Base-by-base conservation (phyloP, 2,113 vertebrate species). In the Ursus arctos region DNA sequence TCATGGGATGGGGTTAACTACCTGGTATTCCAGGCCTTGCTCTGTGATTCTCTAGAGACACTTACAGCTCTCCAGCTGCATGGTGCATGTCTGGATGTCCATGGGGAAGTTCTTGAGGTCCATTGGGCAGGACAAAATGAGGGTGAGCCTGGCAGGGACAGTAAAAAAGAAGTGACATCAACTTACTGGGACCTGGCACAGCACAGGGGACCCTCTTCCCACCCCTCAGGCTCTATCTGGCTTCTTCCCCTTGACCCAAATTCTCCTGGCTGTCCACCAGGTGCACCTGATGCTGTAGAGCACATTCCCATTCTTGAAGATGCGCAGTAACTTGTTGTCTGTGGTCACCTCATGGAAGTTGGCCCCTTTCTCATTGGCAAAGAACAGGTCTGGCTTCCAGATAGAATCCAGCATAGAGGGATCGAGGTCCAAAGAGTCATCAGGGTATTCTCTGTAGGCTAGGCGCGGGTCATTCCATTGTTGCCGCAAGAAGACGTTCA, bases 1-100 rank as follows among this genome's bases (percentile, higher is more conserved):
- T 72, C 8, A 81, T 14, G 18, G 22, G 31, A 36, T 63, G 55
- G 24, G 36, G 19, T 81, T 96, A 51, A 93, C 55, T 88, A 76
- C 76, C 36, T 96, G 24, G 33, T 80, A 53, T 79, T 86, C 49
- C 9, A 94, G 76, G 26, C 43, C 21, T 91, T 65, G 1, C 22
- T 87, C 85, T 40, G 13, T 77, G 71, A 91, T 67, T 82, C 53
- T 2, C 0, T 14, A 61, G 43, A 96, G 61, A 91, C 97, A 99
- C 99, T 99, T 99, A 99, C 99, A 99, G 98, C 99, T 99, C 98
- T 99, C 99, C 96, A 99, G 99, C 98, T 99, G 99, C 99, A 99
- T 99, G 12, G 99, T 99, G 98, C 99, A 99, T 1, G 99, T 99
- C 98, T 99, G 99, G 98, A 99, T 99, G 97, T 99, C 99, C 99